A percentile compares a stretch with the other conserved stretches of the same genome.
phyloP scores from a whole-genome alignment of 2,888 invertebrate genomes.

The Agrochola macilenta region DNA sequence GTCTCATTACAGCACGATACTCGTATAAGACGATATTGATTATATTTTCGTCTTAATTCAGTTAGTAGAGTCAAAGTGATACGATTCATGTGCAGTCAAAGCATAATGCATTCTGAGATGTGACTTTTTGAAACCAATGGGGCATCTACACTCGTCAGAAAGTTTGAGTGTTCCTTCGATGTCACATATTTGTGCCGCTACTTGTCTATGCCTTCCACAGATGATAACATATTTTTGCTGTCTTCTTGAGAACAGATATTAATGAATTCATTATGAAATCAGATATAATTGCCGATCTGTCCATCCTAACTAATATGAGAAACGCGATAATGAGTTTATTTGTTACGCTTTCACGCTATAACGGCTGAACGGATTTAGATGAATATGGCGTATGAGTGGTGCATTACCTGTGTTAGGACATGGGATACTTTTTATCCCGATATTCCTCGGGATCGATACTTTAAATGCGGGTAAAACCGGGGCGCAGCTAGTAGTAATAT shows the following conservation, averaged over 20 bases:
- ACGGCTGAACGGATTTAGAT: too few species aligned
- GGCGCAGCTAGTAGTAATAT: too few species aligned
- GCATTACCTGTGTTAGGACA: too few species aligned
- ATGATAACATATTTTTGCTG: not conserved
- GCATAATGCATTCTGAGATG: not conserved
- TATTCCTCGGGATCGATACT: too few species aligned
- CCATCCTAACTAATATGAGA: not conserved
- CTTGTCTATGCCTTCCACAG: not conserved
- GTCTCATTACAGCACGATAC: slow-evolving; percentile 14
- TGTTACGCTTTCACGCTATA: too few species aligned
- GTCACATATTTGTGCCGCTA: not conserved
- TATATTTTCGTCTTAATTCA: not conserved
- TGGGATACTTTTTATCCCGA: too few species aligned
- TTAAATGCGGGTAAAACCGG: too few species aligned
- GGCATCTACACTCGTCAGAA: too few species aligned
- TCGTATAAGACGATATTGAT: not conserved
- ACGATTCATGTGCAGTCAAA: not conserved
- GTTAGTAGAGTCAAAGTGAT: not conserved
- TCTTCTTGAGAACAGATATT: not conserved
- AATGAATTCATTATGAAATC: not conserved
- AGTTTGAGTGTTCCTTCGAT: not conserved
- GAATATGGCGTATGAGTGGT: too few species aligned
- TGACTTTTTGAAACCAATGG: not conserved
- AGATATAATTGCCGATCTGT: not conserved
- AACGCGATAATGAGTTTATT: too few species aligned